Conservation (phyloP, 1,140 invertebrate species). For the Drosophila mojavensis region DNA sequence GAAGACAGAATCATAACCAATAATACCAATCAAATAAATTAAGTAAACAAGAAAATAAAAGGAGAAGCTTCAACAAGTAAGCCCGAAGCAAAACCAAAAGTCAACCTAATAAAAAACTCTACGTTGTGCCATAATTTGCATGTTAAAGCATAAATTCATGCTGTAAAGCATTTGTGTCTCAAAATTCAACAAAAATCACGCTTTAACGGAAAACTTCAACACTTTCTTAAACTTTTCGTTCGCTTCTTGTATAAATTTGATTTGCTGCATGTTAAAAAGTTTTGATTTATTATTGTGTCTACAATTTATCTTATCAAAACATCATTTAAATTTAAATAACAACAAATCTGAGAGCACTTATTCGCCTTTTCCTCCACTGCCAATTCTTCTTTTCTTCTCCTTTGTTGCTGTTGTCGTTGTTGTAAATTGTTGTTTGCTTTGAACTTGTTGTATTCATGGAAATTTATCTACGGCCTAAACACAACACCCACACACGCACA, state of each 20-base stretch:
- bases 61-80: too few relatives aligned
- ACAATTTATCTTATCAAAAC: constrained; percentile 40
- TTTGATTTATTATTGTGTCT: constrained; percentile 27
- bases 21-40: too few relatives aligned
- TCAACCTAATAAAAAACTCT: too few relatives aligned
- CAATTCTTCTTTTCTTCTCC: neutral
- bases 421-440: constrained; percentile 32
- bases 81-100: too few relatives aligned
- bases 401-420: too few relatives aligned
- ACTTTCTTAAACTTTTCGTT: neutral
- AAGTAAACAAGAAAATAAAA: too few relatives aligned
- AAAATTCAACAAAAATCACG: too few relatives aligned
- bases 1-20: too few relatives aligned
- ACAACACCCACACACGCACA: constrained; percentile 6
- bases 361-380: neutral
- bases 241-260: neutral
- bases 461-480: constrained; percentile 44
- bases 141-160: too few relatives aligned
- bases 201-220: neutral
- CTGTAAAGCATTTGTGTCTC: too few relatives aligned
- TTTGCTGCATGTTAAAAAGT: neutral
- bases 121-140: too few relatives aligned
- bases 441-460: constrained; percentile 28
- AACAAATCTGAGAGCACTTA: constrained; percentile 28
- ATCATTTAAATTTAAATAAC: constrained; percentile 35